Base-by-base conservation (phyloP, 2,797 vertebrate species). In the Nasua narica region DNA sequence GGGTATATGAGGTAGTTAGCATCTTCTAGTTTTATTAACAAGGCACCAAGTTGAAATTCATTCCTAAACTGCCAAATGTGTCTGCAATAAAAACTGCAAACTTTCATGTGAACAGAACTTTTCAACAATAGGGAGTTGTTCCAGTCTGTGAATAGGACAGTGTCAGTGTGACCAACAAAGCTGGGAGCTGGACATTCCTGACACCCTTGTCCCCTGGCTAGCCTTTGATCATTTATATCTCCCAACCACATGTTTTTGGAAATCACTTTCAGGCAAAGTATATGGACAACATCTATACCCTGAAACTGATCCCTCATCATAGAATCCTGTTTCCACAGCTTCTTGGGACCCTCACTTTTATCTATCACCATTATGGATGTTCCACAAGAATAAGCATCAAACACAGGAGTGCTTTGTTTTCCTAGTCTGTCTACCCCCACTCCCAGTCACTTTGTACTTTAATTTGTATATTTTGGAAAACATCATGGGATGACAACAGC, bases 61-160 rank as follows among this genome's bases (percentile, higher is more conserved):
- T 98, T 98, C 97, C 56, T 87, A 97, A 98, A 98, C 91, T 97
- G 97, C 92, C 98, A 98, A 99, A 98, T 98, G 98, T 98, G 98
- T 98, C 98, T 96, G 98, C 97, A 97, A 98, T 97, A 97, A 98
- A 98, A 98, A 97, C 98, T 97, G 98, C 98, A 97, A 98, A 98
- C 97, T 97, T 98, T 98, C 96, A 95, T 76, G 97, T 43, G 96
- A 96, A 81, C 82, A 77, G 98, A 98, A 90, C 93, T 97, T 94
- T 81, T 16, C 95, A 98, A 99, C 99, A 99, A 99, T 98, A 97
- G 97, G 25, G 88, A 97, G 97, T 98, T 99, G 98, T 99, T 98
- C 96, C 79, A 87, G 96, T 25, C 94, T 97, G 40, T 98, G 98
- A 99, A 98, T 98, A 98, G 98, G 96, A 96, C 87, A 98, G 96